Conservation (phyloP, 2,113 vertebrate genomes). For the Blennius ocellaris region DNA sequence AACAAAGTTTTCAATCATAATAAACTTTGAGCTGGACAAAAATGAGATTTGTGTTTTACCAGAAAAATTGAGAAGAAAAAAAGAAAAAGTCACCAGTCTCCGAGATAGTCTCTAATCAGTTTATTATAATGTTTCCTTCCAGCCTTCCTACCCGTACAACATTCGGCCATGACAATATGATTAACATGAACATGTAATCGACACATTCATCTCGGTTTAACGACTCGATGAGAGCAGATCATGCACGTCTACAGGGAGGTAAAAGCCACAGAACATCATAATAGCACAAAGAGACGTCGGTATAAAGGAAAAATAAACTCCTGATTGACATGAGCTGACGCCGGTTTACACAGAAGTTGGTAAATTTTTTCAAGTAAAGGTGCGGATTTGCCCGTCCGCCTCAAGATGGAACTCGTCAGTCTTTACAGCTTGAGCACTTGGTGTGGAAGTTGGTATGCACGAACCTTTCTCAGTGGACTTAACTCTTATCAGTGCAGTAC, state of each 20-base stretch:
- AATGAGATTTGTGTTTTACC: neutral
- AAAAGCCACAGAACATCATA: constrained; percentile 66
- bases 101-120: constrained; percentile 53
- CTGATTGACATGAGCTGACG: constrained; percentile 59
- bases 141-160: constrained; percentile 35
- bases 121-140: constrained; percentile 77
- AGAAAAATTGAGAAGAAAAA: neutral
- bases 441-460: constrained; percentile 55
- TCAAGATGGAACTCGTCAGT: constrained; percentile 42
- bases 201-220: constrained; percentile 25
- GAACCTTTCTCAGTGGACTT: constrained; percentile 58
- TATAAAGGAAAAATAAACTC: constrained; percentile 60
- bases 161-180: constrained; percentile 53
- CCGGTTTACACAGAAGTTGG: constrained; percentile 52
- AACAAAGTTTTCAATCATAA: too few species aligned
- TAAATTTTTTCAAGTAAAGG: constrained; percentile 79
- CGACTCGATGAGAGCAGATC: constrained; percentile 31
- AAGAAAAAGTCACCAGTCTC: constrained; percentile 9
- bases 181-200: constrained; percentile 52
- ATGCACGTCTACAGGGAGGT: constrained; percentile 61
- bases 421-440: constrained; percentile 60
- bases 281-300: constrained; percentile 50
- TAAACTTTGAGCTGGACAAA: neutral
- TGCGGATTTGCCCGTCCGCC: constrained; percentile 43
- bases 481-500: constrained; percentile 70